phyloP scores from a whole-genome alignment of 2,797 vertebrate genomes.

The Benthosema pterotum region DNA sequence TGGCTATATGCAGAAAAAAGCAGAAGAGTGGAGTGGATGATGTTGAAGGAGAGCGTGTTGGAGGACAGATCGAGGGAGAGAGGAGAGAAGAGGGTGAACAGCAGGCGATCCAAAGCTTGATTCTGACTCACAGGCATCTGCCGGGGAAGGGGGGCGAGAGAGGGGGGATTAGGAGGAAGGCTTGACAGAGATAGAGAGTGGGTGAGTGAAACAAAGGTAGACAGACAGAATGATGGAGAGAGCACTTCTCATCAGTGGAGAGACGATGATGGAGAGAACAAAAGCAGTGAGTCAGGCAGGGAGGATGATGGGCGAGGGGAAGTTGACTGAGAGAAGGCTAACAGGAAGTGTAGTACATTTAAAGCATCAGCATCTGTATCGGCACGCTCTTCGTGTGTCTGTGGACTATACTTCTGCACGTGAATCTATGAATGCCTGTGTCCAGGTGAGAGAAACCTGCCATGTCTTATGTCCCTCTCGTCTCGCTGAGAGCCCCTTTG shows the following conservation, averaged over 20 bases:
- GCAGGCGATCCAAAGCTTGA: constrained; percentile 2
- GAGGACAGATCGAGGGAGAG: constrained; percentile 4
- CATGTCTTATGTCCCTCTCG: constrained; percentile 29
- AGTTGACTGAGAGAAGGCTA: constrained; percentile 7
- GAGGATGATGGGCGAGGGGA: constrained; percentile 3
- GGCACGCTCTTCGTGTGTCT: background rate
- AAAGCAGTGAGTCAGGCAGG: constrained; percentile 15
- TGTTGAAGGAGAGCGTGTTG: constrained; percentile 37
- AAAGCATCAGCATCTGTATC: constrained; percentile 40
- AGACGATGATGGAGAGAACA: constrained; percentile 30
- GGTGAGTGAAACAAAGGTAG: constrained; percentile 56
- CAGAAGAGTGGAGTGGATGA: constrained; percentile 60
- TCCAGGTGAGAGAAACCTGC: background rate
- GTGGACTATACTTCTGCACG: background rate
- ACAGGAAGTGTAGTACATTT: constrained; percentile 28
- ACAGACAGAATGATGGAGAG: constrained; percentile 48
- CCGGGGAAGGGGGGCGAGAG: constrained; percentile 36
- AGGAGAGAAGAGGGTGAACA: constrained; percentile 7
- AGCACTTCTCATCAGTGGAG: constrained; percentile 15
- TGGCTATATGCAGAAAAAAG: constrained; percentile 36
- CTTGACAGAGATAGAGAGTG: constrained; percentile 56
- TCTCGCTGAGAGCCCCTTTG: too few species aligned
- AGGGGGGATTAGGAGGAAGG: constrained; percentile 57
- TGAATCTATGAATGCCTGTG: background rate
- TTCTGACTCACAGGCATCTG: constrained; percentile 66